Base-by-base conservation (phyloP, 2,888 invertebrate genomes). In the Oscheius myriophilus region DNA sequence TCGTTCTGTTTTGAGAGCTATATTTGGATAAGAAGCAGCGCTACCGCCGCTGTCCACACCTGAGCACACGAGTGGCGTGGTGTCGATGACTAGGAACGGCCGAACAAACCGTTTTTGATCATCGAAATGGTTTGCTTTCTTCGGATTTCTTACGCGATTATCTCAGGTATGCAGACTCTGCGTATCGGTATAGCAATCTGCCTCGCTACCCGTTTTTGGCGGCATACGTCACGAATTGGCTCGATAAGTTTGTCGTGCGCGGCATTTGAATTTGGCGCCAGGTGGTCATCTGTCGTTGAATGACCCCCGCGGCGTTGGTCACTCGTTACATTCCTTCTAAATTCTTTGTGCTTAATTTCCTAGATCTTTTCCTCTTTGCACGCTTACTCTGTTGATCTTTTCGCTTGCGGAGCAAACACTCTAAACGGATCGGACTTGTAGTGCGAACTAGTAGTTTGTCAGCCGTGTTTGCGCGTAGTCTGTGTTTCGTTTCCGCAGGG, bases 161-260 rank as follows among this genome's bases (percentile, higher is more conserved):
- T 61, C 61, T 61, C 61, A 61, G 61, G 61, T 61, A 61, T 61
- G 49, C 61, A 43, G 23, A 45, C 43, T 39, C n/a, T 46, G 61
- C 61, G 61, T 61, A 61, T 61, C 61, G 46, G 61, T 61, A 61
- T 61, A 61, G 61, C 61, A 61, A 61, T 61, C 61, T 61, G 18
- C 18, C 61, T 61, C 61, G 46, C 46, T 61, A 61, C 61, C 61
- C 61, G 61, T 45, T 61, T 61, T 61, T 61, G 46, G 46, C 33
- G n/a, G 33, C 39, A 12, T 23, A 33, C 61, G 46, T 46, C 61
- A 46, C 49, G 46, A 61, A 61, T 61, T 46, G 61, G 49, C 61
- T 49, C 61, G 61, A 46, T 61, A 61, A 61, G 61, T 61, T 61
- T 49, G 61, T 61, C 61, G n/a, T 18, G 14, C 46, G 16, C 18